These are phyloP conservation scores for Ctenicera cuprea DNA, from an alignment of 2,888 invertebrate genomes.

Conservation along the genomic window DNA sequence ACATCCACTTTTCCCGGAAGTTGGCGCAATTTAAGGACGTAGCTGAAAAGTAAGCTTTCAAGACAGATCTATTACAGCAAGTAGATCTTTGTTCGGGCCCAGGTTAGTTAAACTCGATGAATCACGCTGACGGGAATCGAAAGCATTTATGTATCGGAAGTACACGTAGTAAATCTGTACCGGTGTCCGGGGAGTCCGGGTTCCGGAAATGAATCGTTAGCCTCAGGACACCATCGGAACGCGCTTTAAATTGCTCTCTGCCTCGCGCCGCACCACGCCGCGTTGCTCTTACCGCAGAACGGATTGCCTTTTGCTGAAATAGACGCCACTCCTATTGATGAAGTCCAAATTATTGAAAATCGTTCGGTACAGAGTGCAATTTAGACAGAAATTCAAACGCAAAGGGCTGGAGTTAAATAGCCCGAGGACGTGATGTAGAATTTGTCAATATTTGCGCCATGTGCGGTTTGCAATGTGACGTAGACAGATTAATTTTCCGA, in stretches of 20 bases:
- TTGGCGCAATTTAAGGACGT: conserved; percentile 3
- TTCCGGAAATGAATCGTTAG: conserved; percentile 68
- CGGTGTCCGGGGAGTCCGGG: conserved; percentile 61
- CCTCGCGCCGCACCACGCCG: conserved; percentile 26
- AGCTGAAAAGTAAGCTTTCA: conserved; percentile 28
- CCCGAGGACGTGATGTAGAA: no score
- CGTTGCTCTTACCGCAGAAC: conserved; percentile 45
- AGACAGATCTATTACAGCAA: conserved; percentile 28
- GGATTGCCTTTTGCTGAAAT: conserved; percentile 49
- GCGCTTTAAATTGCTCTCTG: conserved; percentile 61
- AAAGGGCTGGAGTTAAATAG: not conserved
- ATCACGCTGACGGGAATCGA: conserved; percentile 58
- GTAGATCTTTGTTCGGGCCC: conserved; percentile 35
- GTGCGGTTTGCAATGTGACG: no score
- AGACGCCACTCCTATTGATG: conserved; percentile 34
- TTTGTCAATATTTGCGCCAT: no score
- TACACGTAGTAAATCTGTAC: conserved; percentile 64
- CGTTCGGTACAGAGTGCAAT: conserved; percentile 13
- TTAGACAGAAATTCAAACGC: conserved; percentile 1
- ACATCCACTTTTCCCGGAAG: not conserved
- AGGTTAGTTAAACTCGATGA: conserved; percentile 48
- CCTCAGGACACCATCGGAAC: conserved; percentile 64
- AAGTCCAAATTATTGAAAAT: conserved; percentile 39
- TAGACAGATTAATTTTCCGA: no score
- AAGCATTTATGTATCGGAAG: conserved; percentile 61